A percentile compares a stretch with the other conserved stretches of the same genome.
These are phyloP conservation scores for Cephalotes varians DNA, from an alignment of 2,888 invertebrate species.

Conservation along the genomic window DNA sequence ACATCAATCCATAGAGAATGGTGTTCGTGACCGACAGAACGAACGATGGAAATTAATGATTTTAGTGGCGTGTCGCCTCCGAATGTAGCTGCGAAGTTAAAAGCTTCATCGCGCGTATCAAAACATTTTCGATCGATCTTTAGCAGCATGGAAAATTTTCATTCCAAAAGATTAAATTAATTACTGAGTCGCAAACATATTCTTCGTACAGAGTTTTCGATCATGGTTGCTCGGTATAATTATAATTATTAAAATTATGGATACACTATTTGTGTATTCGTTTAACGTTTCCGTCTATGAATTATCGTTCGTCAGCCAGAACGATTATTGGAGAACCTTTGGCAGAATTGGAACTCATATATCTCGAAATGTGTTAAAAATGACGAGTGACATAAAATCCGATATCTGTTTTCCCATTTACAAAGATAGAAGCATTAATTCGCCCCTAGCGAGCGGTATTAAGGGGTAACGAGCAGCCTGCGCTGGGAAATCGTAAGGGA, in stretches of 20 bases:
- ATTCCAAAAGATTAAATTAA: neutral
- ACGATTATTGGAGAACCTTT: neutral
- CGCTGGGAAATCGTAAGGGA: neutral
- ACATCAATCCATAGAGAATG: neutral
- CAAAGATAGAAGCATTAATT: constrained; percentile 41
- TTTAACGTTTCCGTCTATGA: neutral
- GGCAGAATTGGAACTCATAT: neutral
- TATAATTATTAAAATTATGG: too few relatives aligned
- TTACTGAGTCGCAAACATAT: neutral
- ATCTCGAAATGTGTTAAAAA: neutral
- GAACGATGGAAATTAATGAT: neutral
- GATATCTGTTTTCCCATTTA: constrained; percentile 8
- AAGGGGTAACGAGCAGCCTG: constrained; percentile 34
- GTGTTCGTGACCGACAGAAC: neutral
- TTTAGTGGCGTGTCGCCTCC: neutral
- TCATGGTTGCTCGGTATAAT: neutral
- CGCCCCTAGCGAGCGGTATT: constrained; percentile 15
- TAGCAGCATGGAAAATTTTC: neutral
- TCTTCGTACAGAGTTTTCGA: neutral
- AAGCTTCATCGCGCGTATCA: neutral
- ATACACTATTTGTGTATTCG: neutral
- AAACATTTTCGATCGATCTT: neutral
- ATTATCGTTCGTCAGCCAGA: neutral
- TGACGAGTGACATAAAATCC: neutral
- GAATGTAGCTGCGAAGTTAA: neutral